A percentile compares a stretch with the other conserved stretches of the same genome.
Evolutionary conservation across 92 coral and sea anemone species (phyloP).

Genomic region (Palythoa grandis): DNA sequence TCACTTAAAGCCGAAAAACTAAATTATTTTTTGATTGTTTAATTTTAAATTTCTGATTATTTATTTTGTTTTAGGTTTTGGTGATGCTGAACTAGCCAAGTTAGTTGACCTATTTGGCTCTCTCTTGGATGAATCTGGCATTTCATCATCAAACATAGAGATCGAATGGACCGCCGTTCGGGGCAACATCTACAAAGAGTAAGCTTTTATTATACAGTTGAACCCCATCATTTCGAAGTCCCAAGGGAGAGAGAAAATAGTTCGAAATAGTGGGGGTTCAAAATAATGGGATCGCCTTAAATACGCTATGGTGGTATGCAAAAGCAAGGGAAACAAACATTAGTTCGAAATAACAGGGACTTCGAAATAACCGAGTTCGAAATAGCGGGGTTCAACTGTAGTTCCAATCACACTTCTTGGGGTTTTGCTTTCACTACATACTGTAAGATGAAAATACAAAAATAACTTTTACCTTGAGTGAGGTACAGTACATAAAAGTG

Average conservation of each 20-base stretch:
- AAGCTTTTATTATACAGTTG: background rate
- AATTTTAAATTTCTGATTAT: no score
- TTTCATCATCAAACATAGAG: background rate
- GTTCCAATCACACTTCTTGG: conserved; percentile 10
- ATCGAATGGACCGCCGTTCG: conserved; percentile 1
- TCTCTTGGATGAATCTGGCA: background rate
- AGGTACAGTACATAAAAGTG: background rate
- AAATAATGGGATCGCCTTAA: no score
- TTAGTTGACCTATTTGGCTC: background rate
- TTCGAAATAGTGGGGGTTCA: no score
- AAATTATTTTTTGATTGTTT: background rate
- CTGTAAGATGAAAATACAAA: background rate
- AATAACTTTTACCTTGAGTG: background rate
- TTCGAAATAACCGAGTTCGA: no score
- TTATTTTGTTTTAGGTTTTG: background rate
- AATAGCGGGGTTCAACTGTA: no score
- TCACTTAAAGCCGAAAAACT: background rate
- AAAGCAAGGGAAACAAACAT: no score
- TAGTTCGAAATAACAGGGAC: no score
- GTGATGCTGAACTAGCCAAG: conserved; percentile 6
- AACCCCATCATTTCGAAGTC: no score
- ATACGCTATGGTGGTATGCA: no score
- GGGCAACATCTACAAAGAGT: conserved; percentile 3
- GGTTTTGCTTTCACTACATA: conserved; percentile 9
- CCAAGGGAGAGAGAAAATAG: no score